Conservation (phyloP, 2,888 invertebrate species). For the Thera obeliscata region DNA sequence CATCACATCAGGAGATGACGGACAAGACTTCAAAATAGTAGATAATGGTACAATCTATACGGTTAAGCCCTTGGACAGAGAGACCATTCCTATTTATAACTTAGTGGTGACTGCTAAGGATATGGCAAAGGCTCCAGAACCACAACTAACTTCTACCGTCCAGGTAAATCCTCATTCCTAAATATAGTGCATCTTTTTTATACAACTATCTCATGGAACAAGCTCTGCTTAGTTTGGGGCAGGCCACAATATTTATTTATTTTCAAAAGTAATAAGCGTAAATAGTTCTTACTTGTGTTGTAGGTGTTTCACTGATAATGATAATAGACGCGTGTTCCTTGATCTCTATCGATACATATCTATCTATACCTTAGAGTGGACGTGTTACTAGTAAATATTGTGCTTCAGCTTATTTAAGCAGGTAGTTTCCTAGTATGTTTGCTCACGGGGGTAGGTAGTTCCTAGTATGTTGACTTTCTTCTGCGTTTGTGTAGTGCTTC, state of each 20-base stretch:
- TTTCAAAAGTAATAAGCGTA: too few species aligned
- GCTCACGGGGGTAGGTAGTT: slow-evolving; percentile 17
- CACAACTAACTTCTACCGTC: slow-evolving; percentile 92
- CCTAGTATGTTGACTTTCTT: slow-evolving; percentile 32
- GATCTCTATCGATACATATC: slow-evolving; percentile 3
- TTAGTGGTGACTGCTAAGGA: slow-evolving; percentile 94
- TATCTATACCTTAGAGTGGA: slow-evolving; percentile 3
- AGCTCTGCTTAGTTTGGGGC: not conserved
- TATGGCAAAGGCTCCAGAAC: slow-evolving; percentile 89
- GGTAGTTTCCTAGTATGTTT: slow-evolving; percentile 29
- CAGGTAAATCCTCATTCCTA: slow-evolving; percentile 84
- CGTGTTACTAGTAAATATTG: slow-evolving; percentile 13
- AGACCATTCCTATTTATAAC: slow-evolving; percentile 91
- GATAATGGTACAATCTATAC: slow-evolving; percentile 94
- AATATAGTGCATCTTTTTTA: not conserved
- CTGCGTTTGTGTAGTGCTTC: slow-evolving; percentile 41
- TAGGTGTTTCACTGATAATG: not conserved
- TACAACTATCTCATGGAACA: not conserved
- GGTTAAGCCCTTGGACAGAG: slow-evolving; percentile 90
- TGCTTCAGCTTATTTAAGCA: slow-evolving; percentile 12
- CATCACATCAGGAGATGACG: slow-evolving; percentile 92
- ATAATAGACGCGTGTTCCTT: not conserved
- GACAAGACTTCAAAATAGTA: slow-evolving; percentile 90
- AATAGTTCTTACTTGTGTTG: too few species aligned
- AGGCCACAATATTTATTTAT: too few species aligned